Conservation (phyloP, 2,797 vertebrate genomes). For the Avahi laniger region DNA sequence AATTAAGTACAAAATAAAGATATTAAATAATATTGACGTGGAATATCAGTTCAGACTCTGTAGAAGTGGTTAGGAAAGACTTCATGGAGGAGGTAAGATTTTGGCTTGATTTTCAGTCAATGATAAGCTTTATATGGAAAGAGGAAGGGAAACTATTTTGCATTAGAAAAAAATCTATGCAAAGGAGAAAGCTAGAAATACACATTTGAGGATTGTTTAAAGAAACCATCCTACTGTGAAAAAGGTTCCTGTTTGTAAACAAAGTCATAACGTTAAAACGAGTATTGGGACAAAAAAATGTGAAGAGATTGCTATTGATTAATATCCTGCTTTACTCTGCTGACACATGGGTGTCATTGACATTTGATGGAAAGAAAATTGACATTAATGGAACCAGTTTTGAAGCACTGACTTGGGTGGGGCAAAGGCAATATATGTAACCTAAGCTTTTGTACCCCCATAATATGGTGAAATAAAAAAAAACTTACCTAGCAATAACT, state of each 20-base stretch:
- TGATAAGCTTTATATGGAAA: neutral
- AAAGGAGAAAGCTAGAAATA: neutral
- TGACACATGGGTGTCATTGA: neutral
- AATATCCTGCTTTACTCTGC: constrained; percentile 4
- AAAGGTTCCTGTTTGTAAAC: neutral
- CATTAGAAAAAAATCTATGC: neutral
- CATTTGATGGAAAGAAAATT: neutral
- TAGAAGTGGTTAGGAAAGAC: neutral
- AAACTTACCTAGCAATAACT: neutral
- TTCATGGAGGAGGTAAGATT: neutral
- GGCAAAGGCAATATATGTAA: too few relatives aligned
- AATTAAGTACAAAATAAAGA: neutral
- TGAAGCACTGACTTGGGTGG: too few relatives aligned
- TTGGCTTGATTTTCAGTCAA: neutral
- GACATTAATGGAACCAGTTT: neutral
- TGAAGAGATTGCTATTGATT: neutral
- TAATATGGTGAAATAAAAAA: neutral
- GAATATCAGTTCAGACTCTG: neutral
- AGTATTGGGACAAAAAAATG: neutral
- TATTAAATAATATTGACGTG: neutral
- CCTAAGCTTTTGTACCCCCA: too few relatives aligned
- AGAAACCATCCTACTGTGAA: neutral
- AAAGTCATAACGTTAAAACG: neutral
- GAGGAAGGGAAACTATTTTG: neutral
- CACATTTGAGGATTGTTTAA: neutral